Percentiles rank a stretch among this genome's conserved stretches.
Conservation (phyloP, 2,113 vertebrate species). For the Gobius niger region DNA sequence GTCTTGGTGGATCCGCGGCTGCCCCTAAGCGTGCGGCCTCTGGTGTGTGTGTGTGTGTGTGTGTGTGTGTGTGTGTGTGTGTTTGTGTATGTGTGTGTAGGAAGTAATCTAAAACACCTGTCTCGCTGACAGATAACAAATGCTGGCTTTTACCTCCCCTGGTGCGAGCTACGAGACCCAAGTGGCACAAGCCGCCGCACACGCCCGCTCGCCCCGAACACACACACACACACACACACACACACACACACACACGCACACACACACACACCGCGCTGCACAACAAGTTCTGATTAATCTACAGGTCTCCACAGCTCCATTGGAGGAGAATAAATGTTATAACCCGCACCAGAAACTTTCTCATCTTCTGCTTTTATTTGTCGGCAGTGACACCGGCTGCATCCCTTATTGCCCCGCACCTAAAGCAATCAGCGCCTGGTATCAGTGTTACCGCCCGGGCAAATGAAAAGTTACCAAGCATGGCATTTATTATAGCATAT, state of each 20-base stretch:
- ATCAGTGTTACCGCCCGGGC: background rate
- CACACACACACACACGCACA: conserved; percentile 20
- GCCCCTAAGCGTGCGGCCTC: conserved; percentile 52
- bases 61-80: conserved; percentile 33
- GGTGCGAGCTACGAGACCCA: conserved; percentile 66
- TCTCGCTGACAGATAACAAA: conserved; percentile 78
- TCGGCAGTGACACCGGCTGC: conserved; percentile 8
- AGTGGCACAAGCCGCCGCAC: conserved; percentile 23
- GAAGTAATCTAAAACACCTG: conserved; percentile 73
- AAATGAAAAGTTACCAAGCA: conserved; percentile 4
- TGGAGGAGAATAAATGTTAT: conserved; percentile 48
- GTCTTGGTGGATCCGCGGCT: conserved; percentile 72
- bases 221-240: conserved; percentile 15
- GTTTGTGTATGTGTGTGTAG: conserved; percentile 50
- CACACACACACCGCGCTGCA: conserved; percentile 18
- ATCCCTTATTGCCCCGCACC: background rate
- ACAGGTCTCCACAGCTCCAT: conserved; percentile 38
- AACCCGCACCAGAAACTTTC: conserved; percentile 28
- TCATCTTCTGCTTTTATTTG: conserved; percentile 30
- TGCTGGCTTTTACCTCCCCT: conserved; percentile 70
- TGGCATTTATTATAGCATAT: background rate
- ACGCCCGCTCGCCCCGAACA: no score
- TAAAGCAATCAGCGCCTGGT: conserved; percentile 4
- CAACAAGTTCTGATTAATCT: conserved; percentile 57
- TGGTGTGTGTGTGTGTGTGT: conserved; percentile 17